These are phyloP conservation scores for Arnoldichthys spilopterus DNA, from an alignment of 2,797 vertebrate species.

Conservation along the genomic window DNA sequence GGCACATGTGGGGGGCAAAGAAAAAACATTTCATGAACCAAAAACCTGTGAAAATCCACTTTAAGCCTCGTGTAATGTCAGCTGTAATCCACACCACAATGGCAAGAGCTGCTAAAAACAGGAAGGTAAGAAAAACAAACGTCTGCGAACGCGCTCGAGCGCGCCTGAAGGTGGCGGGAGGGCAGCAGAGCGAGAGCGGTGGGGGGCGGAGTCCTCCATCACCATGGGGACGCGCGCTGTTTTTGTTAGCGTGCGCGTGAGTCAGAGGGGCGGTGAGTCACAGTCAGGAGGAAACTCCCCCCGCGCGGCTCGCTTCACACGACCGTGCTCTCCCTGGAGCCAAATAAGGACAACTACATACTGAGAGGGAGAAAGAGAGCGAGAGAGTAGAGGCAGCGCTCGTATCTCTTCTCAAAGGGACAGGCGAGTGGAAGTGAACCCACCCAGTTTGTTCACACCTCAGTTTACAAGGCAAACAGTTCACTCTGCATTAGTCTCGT, in stretches of 20 bases:
- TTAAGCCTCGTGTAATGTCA: too few species aligned
- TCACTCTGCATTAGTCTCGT: slow-evolving; percentile 31
- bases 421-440: slow-evolving; percentile 16
- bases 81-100: too few species aligned
- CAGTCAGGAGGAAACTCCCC: slow-evolving; percentile 79
- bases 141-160: not conserved
- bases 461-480: slow-evolving; percentile 50
- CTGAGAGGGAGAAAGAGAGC: not conserved
- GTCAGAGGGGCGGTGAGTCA: slow-evolving; percentile 84
- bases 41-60: too few species aligned
- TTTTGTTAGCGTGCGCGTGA: slow-evolving; percentile 81
- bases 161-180: slow-evolving; percentile 58
- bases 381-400: not conserved
- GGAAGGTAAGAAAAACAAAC: too few species aligned
- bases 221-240: slow-evolving; percentile 77
- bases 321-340: slow-evolving; percentile 45
- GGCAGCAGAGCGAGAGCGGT: slow-evolving; percentile 18
- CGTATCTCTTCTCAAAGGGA: slow-evolving; percentile 19
- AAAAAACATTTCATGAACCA: too few species aligned
- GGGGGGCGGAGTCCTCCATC: slow-evolving; percentile 51
- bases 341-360: slow-evolving; percentile 61
- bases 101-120: too few species aligned
- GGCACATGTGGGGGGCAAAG: too few species aligned
- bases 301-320: slow-evolving; percentile 37
- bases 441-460: slow-evolving; percentile 53